Evolutionary conservation across 2,888 invertebrate species (phyloP).

Genomic region (Conus canariensis): DNA sequence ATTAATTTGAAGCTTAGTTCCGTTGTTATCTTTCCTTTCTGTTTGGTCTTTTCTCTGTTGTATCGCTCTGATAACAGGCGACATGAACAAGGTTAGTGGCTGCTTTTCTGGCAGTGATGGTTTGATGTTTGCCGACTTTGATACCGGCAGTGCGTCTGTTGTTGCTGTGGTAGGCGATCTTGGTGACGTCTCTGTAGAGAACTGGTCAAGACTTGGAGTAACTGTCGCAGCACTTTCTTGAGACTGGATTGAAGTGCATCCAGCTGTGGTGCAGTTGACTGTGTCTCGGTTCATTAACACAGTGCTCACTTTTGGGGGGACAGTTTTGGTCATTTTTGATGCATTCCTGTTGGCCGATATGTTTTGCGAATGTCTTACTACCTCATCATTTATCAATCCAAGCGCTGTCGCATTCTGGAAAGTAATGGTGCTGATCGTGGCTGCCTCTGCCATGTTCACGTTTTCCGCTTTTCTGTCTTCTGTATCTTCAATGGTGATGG

Average conservation of each 20-base stretch:
- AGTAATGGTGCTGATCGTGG: neutral
- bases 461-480: neutral
- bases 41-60: neutral
- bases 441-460: neutral
- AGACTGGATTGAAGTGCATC: neutral
- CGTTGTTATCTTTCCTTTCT: neutral
- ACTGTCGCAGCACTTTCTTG: neutral
- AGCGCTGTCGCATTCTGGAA: neutral
- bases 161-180: neutral
- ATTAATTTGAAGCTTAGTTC: neutral
- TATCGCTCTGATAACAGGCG: neutral
- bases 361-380: neutral
- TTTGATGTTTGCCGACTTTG: neutral
- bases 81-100: neutral
- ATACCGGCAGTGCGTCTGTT: neutral
- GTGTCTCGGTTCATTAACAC: neutral
- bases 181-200: neutral
- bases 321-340: neutral
- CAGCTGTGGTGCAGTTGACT: neutral
- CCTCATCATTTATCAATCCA: neutral
- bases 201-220: neutral
- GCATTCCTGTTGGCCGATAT: neutral
- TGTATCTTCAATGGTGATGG: neutral
- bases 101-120: neutral
- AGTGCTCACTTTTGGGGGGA: neutral